Conservation (phyloP, 2,113 vertebrate genomes). For the Motacilla tschutschensis region DNA sequence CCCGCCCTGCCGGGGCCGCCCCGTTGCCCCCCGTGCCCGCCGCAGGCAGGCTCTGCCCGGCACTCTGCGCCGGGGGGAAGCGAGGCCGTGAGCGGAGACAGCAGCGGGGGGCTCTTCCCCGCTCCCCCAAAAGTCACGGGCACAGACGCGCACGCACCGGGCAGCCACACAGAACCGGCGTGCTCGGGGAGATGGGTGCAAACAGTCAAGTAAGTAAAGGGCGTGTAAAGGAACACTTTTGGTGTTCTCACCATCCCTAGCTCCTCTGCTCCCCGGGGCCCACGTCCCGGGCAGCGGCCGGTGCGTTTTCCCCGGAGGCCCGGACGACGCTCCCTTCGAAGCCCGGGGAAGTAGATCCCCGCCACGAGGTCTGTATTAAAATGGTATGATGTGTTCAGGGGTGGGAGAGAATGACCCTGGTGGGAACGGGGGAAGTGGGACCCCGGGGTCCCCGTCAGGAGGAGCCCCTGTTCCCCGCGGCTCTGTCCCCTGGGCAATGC, state of each 20-base stretch:
- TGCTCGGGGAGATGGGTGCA: neutral
- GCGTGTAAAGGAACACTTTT: no score
- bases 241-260: neutral
- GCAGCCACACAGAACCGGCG: fast-evolving
- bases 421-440: no score
- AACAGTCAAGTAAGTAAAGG: neutral
- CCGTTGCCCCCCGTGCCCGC: neutral
- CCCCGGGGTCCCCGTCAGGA: fast-evolving
- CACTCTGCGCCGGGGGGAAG: neutral
- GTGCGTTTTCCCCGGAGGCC: neutral
- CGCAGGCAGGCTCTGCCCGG: neutral
- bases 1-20: neutral
- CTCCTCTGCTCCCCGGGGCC: no score
- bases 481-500: neutral
- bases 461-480: neutral
- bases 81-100: neutral
- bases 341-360: neutral
- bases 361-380: neutral
- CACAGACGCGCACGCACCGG: neutral
- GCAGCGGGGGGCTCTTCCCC: neutral
- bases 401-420: neutral
- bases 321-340: neutral
- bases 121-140: neutral
- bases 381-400: neutral
- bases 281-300: neutral